Base-by-base conservation (phyloP, 2,888 invertebrate species). In the Mellilla xanthometata region DNA sequence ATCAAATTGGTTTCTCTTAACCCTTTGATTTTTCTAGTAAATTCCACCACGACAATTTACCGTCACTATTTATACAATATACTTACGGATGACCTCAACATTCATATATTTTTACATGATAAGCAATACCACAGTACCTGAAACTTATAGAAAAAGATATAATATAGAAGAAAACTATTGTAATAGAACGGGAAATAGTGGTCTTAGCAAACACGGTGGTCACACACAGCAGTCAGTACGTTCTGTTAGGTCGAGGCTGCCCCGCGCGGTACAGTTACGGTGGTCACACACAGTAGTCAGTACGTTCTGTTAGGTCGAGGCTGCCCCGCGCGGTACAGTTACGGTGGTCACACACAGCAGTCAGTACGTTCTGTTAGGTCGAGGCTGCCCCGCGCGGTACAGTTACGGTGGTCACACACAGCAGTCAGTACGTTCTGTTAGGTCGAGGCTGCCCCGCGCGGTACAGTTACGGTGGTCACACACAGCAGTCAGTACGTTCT, bases 81-180 rank as follows among this genome's bases (percentile, higher is more conserved):
- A 49, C 49, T 46, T 49, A 53, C 57, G 54, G 44, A 55, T 63
- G 61, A 70, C 63, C 65, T 68, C 61, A 60, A 76, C 72, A 73
- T 71, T 73, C 69, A 73, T 74, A 77, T 72, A 72, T 76, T 79
- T 72, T 78, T 81, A 83, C 82, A 81, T 74, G 73, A 71, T 85
- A 86, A 87, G 86, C 85, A 87, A 86, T 87, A 87, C 83, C 81
- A 79, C 80, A 81, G 87, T 87, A 87, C 86, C 87, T 86, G 87
- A 85, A 72, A 76, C 73, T 75, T 62, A 64, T 68, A 68, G 68
- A 72, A 76, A 73, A 74, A 65, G 56, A 68, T 69, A 56, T 64
- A 63, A 63, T 65, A 66, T 75, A 76, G 74, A 73, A 28, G 13
- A 68, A 46, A 52, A 44, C 52, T 52, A 51, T 52, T 69, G 73